phyloP scores from a whole-genome alignment of 2,797 vertebrate genomes.

The Crocidura indochinensis region DNA sequence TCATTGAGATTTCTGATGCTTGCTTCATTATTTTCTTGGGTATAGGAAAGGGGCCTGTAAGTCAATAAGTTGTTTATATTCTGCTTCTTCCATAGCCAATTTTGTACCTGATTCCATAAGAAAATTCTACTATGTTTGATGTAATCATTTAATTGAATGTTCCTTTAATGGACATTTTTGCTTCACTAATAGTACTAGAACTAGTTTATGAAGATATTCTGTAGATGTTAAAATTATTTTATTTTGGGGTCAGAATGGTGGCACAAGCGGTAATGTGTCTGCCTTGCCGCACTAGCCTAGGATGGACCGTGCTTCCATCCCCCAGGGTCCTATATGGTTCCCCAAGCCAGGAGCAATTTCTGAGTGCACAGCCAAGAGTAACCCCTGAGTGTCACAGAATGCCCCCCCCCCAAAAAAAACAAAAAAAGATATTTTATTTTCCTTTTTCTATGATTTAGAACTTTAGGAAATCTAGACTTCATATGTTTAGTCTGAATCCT shows the following conservation, averaged over 20 bases:
- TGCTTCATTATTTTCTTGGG: neutral
- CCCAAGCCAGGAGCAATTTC: too few relatives aligned
- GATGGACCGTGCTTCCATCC: too few relatives aligned
- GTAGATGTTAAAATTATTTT: neutral
- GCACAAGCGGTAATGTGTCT: too few relatives aligned
- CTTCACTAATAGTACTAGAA: slow-evolving; percentile 15
- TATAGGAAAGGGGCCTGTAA: neutral
- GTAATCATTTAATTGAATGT: neutral
- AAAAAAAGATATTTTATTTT: too few relatives aligned
- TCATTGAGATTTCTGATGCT: neutral
- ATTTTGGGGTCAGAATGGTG: too few relatives aligned
- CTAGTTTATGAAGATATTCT: neutral
- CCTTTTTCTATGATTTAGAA: neutral
- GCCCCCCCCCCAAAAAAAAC: too few relatives aligned
- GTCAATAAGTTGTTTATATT: neutral
- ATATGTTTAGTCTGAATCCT: neutral
- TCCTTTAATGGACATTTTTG: neutral
- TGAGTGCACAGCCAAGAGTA: too few relatives aligned
- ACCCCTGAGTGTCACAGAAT: too few relatives aligned
- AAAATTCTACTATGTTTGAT: neutral
- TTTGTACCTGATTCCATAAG: neutral
- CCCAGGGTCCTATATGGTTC: too few relatives aligned
- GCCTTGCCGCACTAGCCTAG: too few relatives aligned
- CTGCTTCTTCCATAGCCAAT: neutral
- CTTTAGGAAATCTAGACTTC: neutral